Base-by-base conservation (phyloP, 2,888 invertebrate genomes). In the Megaustenia siamemsis region DNA sequence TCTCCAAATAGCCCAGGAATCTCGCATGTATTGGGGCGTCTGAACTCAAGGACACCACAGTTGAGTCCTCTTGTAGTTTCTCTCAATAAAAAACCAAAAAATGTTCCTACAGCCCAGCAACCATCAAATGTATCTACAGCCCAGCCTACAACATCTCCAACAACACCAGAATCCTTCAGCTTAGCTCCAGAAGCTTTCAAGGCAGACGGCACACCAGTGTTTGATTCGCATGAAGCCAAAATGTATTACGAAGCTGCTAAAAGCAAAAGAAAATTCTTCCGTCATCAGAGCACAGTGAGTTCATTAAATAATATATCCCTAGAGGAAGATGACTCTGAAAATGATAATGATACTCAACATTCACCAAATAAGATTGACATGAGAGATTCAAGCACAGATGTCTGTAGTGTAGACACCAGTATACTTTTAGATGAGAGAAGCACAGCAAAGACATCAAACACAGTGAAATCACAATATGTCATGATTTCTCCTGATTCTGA, bases 221-320 rank as follows among this genome's bases (percentile, higher is more conserved):
- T 66, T 40, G 86, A 87, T 79, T 53, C 77, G 0, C 32, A 21
- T 15, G 12, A 66, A 18, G 87, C 87, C 68, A 87, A 84, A 73
- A 87, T 84, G 87, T 83, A 77, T 73, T 86, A 86, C 75, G 85
- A 86, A 49, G 77, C 79, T n/a, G 86, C 80, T 21, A 85, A 86
- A 60, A 35, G 43, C 43, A 85, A 84, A 73, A 53, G 87, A 69
- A 84, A 68, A 60, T 8, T 84, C 45, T 71, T 87, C 24, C 81
- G 87, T 15, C 63, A 86, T 12, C 87, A 87, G 75, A 87, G 87
- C 71, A 87, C 87, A 53, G 80, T 87, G 24, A 71, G 81, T 60
- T 82, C 81, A 24, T 69, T 87, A 32, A 84, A 86, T 68, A 87
- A 79, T 79, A 83, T 85, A 38, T 84, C 84, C 8, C 66, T 84